Evolutionary conservation across 2,113 vertebrate species (phyloP), one percentile per base, ranked within the genome.

Genomic region (Pontoporia blainvillei): DNA sequence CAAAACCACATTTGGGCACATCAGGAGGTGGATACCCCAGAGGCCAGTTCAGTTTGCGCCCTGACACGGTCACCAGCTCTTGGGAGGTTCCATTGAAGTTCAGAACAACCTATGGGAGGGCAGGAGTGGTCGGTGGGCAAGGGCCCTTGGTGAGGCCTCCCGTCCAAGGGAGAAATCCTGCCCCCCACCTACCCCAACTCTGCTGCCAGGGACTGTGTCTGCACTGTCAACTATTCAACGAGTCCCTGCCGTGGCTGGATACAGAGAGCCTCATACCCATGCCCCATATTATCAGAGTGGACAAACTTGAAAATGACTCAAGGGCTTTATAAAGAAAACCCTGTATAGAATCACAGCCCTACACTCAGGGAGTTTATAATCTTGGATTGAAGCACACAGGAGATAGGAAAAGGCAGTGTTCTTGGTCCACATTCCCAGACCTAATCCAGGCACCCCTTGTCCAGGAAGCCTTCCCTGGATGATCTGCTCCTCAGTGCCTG

Each of bases 1-100:
- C 99, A 27, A 99, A 99, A 84, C 99, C 99, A 0, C 99, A 99
- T 23, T 98, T 96, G 0, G 99, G 99, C 36, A 99, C 81, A 1
- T 99, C 99, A 0, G 95, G 97, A 10, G 99, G 99, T 3, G 99
- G 98, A 11, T 54, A 8, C 0, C 99, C 99, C 31, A 99, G 98
- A 0, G 99, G 99, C 99, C 99, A 99, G 90, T 99, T 98, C 88
- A 99, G 98, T 81, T 97, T 97, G 3, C 96, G 95, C 0, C 99
- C 99, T 0, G 98, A 98, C 85, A 99, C 96, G 25, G 98, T 92
- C 49, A 98, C 82, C 91, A 99, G 98, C 96, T 99, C 97, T 96
- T 99, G 99, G 76, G 98, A 90, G 49, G 99, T 99, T 96, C 99
- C 99, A 0, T 99, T 99, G 97, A 99, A 99, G 96, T 98, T 98